A percentile compares a stretch with the other conserved stretches of the same genome.
phyloP scores from a whole-genome alignment of 2,113 vertebrate genomes.

The Sebastes schlegelii region DNA sequence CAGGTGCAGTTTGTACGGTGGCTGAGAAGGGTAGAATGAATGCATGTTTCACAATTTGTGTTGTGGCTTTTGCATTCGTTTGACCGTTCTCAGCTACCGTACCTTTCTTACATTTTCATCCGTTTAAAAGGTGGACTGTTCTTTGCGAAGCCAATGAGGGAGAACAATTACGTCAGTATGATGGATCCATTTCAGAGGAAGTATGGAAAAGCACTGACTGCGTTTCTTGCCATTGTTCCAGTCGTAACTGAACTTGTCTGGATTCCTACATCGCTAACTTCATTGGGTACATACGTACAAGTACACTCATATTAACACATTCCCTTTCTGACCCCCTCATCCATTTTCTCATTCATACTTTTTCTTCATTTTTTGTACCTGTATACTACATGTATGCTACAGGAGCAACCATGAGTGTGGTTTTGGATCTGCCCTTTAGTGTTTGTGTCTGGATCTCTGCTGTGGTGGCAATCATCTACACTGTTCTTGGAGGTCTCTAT shows the following conservation, averaged over 20 bases:
- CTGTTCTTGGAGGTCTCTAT: conserved; percentile 8
- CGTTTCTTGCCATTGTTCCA: background rate
- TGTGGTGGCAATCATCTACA: conserved; percentile 11
- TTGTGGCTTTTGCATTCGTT: too few relatives aligned
- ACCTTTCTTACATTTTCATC: background rate
- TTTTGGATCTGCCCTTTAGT: background rate
- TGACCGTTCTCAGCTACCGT: too few relatives aligned
- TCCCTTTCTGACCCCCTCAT: background rate
- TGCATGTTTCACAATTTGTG: too few relatives aligned
- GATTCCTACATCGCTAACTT: background rate
- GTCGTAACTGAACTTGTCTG: background rate
- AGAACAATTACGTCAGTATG: conserved; percentile 1
- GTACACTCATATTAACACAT: background rate
- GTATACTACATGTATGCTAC: background rate
- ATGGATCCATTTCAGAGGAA: conserved; percentile 23
- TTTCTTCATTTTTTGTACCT: background rate
- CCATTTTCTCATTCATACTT: background rate
- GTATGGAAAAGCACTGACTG: conserved; percentile 8
- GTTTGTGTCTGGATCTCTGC: conserved; percentile 17
- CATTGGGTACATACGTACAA: background rate
- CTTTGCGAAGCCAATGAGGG: conserved; percentile 27
- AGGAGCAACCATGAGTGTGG: background rate
- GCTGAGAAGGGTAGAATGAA: too few relatives aligned
- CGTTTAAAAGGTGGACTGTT: conserved; percentile 9
- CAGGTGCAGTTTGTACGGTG: too few relatives aligned